A percentile compares a stretch with the other conserved stretches of the same genome.
Conservation (phyloP, 2,113 vertebrate genomes). For the Takifugu bimaculatus region DNA sequence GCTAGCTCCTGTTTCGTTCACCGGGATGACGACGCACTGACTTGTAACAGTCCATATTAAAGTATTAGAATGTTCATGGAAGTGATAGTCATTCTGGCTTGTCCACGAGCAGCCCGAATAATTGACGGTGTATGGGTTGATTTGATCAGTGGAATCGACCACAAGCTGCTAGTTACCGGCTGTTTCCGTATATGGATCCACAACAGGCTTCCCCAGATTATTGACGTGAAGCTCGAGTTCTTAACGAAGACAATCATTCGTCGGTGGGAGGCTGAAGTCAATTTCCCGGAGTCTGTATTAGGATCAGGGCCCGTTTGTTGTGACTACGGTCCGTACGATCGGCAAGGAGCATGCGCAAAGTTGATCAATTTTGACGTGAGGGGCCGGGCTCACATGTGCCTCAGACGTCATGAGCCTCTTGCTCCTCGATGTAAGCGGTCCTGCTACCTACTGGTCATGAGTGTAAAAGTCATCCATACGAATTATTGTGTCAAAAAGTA, state of each 20-base stretch:
- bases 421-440: too few relatives aligned
- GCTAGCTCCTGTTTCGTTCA: conserved; percentile 16
- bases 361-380: too few relatives aligned
- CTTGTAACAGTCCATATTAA: conserved; percentile 4
- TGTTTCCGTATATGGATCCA: neutral
- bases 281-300: neutral
- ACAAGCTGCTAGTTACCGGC: neutral
- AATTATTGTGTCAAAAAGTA: too few relatives aligned
- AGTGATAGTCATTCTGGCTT: neutral
- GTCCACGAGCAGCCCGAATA: conserved; percentile 5
- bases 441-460: too few relatives aligned
- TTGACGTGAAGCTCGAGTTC: conserved; percentile 1
- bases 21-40: conserved; percentile 22
- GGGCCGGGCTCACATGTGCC: too few relatives aligned
- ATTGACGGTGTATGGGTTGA: neutral
- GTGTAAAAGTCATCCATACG: too few relatives aligned
- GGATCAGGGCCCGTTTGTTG: conserved; percentile 29
- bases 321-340: conserved; percentile 31
- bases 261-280: neutral
- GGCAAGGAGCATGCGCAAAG: conserved; percentile 34
- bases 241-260: neutral
- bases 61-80: neutral
- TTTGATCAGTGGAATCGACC: neutral
- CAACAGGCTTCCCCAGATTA: neutral
- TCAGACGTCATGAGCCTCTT: too few relatives aligned